Conservation (phyloP, 2,797 vertebrate genomes). For the Coranthus polyacanthus region DNA sequence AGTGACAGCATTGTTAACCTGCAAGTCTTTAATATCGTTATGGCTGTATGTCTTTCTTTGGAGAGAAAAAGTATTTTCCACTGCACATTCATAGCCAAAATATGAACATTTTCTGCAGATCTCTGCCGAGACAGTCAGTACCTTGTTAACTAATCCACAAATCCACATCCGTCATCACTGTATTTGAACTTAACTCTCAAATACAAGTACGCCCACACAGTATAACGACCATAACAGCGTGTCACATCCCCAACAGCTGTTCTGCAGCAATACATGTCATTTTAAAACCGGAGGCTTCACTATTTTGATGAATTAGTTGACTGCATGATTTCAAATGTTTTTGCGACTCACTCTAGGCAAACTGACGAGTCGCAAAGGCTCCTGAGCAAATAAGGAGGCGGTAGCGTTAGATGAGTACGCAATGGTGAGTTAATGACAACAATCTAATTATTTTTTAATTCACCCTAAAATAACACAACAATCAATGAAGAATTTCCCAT, state of each 20-base stretch:
- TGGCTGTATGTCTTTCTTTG: neutral
- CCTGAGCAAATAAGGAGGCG: slow-evolving; percentile 24
- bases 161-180: slow-evolving; percentile 13
- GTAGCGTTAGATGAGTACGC: slow-evolving; percentile 31
- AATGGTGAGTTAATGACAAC: slow-evolving; percentile 27
- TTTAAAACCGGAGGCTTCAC: slow-evolving; percentile 12
- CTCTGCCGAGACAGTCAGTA: neutral
- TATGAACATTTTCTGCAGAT: slow-evolving; percentile 6
- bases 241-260: slow-evolving; percentile 4
- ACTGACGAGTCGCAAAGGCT: slow-evolving; percentile 8
- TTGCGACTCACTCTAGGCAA: slow-evolving; percentile 30
- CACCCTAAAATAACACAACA: slow-evolving; percentile 15
- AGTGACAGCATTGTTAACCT: slow-evolving; percentile 14
- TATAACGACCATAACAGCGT: slow-evolving; percentile 19
- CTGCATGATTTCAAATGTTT: slow-evolving; percentile 34
- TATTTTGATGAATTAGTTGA: slow-evolving; percentile 33
- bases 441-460: slow-evolving; percentile 48
- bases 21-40: slow-evolving; percentile 8
- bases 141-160: slow-evolving; percentile 27
- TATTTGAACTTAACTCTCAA: slow-evolving; percentile 13
- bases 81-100: slow-evolving; percentile 6
- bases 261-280: slow-evolving; percentile 6
- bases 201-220: slow-evolving; percentile 8
- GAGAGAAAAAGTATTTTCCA: slow-evolving; percentile 9
- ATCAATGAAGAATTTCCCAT: slow-evolving; percentile 29